Evolutionary conservation across 2,888 invertebrate species (phyloP), one percentile per base, ranked within the genome.

Genomic region (Poecilobothrus nobilitatus): DNA sequence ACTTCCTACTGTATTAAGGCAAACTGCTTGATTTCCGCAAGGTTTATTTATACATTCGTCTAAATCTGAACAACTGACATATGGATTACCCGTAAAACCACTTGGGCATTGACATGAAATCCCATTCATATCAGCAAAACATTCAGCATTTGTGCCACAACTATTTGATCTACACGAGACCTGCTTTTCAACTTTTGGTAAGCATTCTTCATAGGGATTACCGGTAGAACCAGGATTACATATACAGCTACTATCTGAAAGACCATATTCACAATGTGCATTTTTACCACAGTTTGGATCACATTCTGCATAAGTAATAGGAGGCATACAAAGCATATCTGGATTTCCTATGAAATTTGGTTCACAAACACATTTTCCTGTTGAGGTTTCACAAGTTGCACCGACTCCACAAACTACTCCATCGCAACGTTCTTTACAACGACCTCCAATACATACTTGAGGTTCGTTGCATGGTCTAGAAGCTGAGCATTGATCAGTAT

Each of bases 261-360:
- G 72, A 68, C 91, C 90, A 76, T 95, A 95, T 76, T 92, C 89
- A 79, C 95, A 95, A 76, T 95, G 94, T 2, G 94, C 91, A 78
- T 94, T 92, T 72, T 85, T 81, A 8, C 91, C 92, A 78, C 95
- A 95, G 37, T 76, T 80, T n/a, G 95, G 94, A 69, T 86, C 84
- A 79, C 95, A 95, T 67, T 84, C 83, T 12, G 95, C 93, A 72
- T 89, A 89, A 69, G 87, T 84, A 71, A 92, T 86, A 37, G 94
- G 94, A 77, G 95, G 94, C 89, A 94, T 93, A 77, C 95, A 95
- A 67, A 95, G 85, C 34, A 94, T 83, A 78, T 94, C 91, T 1
- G 95, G 94, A 79, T 95, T 93, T 75, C 95, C 95, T 72, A 92
- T 87, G 78, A 94, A 94, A 78, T 91, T 91, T 18, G 91, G 89